Evolutionary conservation across 2,888 invertebrate species (phyloP), one percentile per base, ranked within the genome.

Genomic region (Drosophila macrospina): DNA sequence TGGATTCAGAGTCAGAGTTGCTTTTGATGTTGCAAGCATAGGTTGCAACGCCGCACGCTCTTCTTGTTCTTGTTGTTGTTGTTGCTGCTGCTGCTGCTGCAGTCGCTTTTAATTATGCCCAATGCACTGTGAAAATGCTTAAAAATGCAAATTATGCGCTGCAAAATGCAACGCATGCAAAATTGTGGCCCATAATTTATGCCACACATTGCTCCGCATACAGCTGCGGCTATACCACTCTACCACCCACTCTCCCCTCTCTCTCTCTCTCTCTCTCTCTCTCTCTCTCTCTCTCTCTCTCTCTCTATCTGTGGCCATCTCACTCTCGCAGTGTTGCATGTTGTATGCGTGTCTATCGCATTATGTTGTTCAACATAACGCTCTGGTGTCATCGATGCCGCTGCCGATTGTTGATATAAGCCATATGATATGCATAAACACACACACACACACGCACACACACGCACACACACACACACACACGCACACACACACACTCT

Each of bases 141-240:
- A 85, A 85, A 85, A 87, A 82, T 85, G 80, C 85, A 82, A 85
- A 85, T 85, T 80, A 80, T 87, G 71, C 82, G 54, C 69, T 78
- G 78, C 67, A 79, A 81, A 83, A 84, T 86, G 86, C 86, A 80
- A 76, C 69, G 78, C 74, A 70, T 74, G 80, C 80, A 81, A 74
- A 86, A 83, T 77, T 70, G 67, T 59, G 50, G 60, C 56, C 59
- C 80, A 84, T 85, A 80, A 86, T 81, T 84, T 80, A 84, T 86
- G 82, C 72, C 60, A 56, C 79, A 65, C 73, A 67, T 60, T 61
- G 41, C 6, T 34, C 24, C 20, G 4, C 55, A 24, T 32, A 4
- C 45, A 15, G 28, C 20, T 16, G 47, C 15, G 11, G 10, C 26
- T 34, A 37, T 16, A 15, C 15, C 37, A 13, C 15, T 30, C 50